Conservation (phyloP, 2,888 invertebrate species). For the Morinoia aosen region DNA sequence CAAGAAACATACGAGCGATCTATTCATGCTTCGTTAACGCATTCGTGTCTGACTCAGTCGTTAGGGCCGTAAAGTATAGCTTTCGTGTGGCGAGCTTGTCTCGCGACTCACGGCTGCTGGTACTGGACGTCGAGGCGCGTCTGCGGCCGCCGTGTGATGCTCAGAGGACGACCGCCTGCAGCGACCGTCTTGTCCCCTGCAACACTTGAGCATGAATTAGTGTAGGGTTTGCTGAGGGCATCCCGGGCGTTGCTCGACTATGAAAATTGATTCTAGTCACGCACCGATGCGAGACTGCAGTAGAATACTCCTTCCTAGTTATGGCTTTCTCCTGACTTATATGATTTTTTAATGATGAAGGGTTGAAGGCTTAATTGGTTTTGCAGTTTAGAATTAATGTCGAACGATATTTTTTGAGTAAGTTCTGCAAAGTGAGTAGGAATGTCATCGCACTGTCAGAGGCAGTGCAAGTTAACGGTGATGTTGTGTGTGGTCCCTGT, state of each 20-base stretch:
- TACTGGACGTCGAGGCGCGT: background rate
- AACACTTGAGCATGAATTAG: background rate
- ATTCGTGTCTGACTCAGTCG: background rate
- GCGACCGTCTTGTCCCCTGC: background rate
- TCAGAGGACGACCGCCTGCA: background rate
- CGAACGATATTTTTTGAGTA: background rate
- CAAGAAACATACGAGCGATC: background rate
- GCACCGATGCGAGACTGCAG: background rate
- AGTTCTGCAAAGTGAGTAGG: background rate
- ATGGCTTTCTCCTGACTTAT: background rate
- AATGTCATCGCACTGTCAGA: background rate
- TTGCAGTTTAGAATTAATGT: background rate
- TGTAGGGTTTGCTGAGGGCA: background rate
- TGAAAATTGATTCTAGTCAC: background rate
- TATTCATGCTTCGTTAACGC: background rate
- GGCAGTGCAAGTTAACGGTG: background rate
- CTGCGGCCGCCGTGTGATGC: background rate
- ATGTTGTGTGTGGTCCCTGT: background rate
- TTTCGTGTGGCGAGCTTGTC: background rate
- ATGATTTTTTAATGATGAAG: background rate
- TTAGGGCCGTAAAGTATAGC: background rate
- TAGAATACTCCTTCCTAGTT: background rate
- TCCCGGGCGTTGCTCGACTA: background rate
- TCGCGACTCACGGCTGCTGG: background rate
- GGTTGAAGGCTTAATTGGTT: background rate